These are phyloP conservation scores for Ceriagrion tenellum DNA, from an alignment of 2,888 invertebrate species.

Conservation along the genomic window DNA sequence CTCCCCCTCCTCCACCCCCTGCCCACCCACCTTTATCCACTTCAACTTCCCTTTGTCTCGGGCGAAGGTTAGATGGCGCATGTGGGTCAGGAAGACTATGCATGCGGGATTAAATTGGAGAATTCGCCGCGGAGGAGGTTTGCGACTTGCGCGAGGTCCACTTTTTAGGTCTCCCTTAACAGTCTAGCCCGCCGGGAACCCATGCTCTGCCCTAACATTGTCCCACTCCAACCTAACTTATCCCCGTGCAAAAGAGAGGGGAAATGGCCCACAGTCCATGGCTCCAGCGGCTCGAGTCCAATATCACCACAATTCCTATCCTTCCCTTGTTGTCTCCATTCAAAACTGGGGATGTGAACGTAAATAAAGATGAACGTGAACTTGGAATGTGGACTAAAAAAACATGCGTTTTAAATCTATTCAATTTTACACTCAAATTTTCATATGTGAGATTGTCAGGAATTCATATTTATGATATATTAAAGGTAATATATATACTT, in stretches of 20 bases:
- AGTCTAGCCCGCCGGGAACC: background rate
- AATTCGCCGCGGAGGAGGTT: background rate
- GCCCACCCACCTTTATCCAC: background rate
- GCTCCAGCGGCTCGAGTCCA: background rate
- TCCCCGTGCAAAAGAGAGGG: background rate
- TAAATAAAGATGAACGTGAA: too few species aligned
- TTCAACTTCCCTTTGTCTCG: background rate
- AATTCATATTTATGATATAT: too few species aligned
- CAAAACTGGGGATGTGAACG: background rate
- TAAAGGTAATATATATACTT: too few species aligned
- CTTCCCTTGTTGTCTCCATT: background rate
- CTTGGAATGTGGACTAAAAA: too few species aligned
- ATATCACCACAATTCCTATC: background rate
- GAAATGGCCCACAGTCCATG: too few species aligned
- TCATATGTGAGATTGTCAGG: too few species aligned
- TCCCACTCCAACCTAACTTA: background rate
- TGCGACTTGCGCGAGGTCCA: background rate
- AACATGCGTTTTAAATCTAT: too few species aligned
- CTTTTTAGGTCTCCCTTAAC: background rate
- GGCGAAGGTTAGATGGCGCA: background rate
- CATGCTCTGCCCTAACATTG: too few species aligned
- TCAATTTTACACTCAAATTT: too few species aligned
- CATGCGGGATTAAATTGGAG: conserved; percentile 49
- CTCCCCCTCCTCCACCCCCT: background rate
- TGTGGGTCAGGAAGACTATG: conserved; percentile 47